Evolutionary conservation across 2,113 vertebrate species (phyloP), one percentile per base, ranked within the genome.

Genomic region (Pluvianellus socialis): DNA sequence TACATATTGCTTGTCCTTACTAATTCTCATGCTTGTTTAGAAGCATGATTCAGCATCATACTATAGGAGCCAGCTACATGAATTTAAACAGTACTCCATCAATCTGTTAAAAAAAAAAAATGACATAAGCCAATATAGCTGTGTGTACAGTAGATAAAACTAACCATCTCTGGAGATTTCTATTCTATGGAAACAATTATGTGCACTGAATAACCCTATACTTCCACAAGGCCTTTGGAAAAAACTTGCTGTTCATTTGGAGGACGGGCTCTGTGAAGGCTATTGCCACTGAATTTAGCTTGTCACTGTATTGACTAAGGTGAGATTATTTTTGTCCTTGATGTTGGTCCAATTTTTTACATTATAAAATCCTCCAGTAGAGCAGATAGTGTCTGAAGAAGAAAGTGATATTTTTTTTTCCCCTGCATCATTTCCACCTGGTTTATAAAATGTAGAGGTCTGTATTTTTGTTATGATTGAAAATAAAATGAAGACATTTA

Each of bases 121-220:
- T 87, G 79, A 76, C 50, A 83, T 44, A 95, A 93, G 45, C 53
- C 18, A 88, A 28, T 79, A 75, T 52, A 86, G 32, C 33, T 86
- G 21, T 67, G 74, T 63, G 63, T 92, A 67, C 58, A 92, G 44
- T 33, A 94, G 68, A 92, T 90, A 94, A 96, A 93, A 70, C 28
- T 84, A 87, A 55, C 26, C 33, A 26, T 94, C 80, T 88, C 92
- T 66, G 26, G 90, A 95, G 74, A 84, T 82, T 80, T 92, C 58
- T 74, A 6, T 94, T 97, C 68, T 82, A 79, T 38, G 22, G 55
- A 95, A 96, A 42, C n/a, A 79, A 56, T 97, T 96, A 88, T 59
- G 16, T 70, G 53, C 17, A 8, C 72, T 62, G 61, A 71, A 95
- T 83, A 96, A 44, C 16, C 68, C n/a, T 50, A 32, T n/a, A 32